These are phyloP conservation scores for Smittia sp. DNA, from an alignment of 2,888 invertebrate species.

Conservation along the genomic window DNA sequence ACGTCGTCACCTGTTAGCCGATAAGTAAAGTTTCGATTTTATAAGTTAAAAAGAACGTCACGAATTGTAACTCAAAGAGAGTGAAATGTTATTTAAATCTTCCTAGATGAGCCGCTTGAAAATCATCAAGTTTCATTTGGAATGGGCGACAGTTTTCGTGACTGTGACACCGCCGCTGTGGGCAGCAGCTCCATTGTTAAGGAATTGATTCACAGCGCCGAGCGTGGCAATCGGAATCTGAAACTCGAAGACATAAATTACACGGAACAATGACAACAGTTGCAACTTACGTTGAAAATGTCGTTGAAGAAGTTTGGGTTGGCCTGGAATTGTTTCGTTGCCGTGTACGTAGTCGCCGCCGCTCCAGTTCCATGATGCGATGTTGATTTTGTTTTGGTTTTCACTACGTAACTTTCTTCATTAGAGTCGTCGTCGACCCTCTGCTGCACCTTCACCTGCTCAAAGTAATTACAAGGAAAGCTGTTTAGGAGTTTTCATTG, in stretches of 20 bases:
- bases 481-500: conserved; percentile 16
- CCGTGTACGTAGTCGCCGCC: neutral
- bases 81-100: no score
- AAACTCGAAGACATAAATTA: conserved; percentile 45
- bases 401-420: neutral
- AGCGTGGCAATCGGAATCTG: conserved; percentile 68
- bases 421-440: neutral
- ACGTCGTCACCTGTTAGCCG: no score
- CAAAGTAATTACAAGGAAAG: neutral
- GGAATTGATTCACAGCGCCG: conserved; percentile 63
- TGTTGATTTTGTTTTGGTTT: neutral
- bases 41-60: no score
- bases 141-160: conserved; percentile 16
- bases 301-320: conserved; percentile 58
- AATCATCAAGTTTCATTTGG: no score
- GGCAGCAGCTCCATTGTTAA: conserved; percentile 56
- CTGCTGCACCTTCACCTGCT: conserved; percentile 38
- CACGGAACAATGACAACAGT: neutral
- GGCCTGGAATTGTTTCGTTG: neutral
- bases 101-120: no score
- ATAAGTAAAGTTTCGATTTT: no score
- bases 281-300: conserved; percentile 62
- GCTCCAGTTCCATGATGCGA: no score
- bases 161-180: neutral
- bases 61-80: no score